phyloP scores from a whole-genome alignment of 2,797 vertebrate species.

The Ceryle rudis region DNA sequence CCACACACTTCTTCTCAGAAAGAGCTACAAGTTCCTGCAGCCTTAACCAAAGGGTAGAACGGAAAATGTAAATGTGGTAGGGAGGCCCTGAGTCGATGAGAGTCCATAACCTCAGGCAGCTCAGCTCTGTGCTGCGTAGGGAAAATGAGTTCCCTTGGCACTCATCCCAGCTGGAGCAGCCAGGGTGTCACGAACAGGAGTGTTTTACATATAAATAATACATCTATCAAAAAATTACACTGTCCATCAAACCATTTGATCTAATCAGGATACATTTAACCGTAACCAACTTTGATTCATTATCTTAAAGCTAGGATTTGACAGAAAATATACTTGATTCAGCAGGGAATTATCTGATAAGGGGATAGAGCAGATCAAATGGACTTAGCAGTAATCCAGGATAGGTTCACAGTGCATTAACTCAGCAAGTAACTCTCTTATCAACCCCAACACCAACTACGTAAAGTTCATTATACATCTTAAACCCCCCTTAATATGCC shows the following conservation, averaged over 20 bases:
- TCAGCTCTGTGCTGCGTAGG: background rate
- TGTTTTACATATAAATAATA: background rate
- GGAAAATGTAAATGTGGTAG: background rate
- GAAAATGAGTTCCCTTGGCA: background rate
- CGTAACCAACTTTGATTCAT: background rate
- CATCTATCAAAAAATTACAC: background rate
- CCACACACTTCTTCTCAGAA: background rate
- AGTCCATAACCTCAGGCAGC: background rate
- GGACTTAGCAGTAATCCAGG: background rate
- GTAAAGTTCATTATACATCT: background rate
- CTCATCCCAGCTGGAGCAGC: background rate
- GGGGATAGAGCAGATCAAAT: background rate
- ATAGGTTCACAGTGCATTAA: background rate
- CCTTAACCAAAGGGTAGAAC: background rate
- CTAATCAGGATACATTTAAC: background rate
- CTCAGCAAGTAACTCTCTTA: background rate
- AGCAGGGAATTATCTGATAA: slow-evolving; percentile 5
- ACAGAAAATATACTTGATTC: background rate
- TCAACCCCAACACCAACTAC: background rate
- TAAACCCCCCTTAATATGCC: background rate
- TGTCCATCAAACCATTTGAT: background rate
- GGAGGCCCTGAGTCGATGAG: background rate
- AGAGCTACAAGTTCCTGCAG: background rate
- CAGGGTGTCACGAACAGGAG: background rate
- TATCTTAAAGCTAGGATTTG: slow-evolving; percentile 15